Conservation (phyloP, 1,140 invertebrate genomes). For the Acromyrmex charruanus region DNA sequence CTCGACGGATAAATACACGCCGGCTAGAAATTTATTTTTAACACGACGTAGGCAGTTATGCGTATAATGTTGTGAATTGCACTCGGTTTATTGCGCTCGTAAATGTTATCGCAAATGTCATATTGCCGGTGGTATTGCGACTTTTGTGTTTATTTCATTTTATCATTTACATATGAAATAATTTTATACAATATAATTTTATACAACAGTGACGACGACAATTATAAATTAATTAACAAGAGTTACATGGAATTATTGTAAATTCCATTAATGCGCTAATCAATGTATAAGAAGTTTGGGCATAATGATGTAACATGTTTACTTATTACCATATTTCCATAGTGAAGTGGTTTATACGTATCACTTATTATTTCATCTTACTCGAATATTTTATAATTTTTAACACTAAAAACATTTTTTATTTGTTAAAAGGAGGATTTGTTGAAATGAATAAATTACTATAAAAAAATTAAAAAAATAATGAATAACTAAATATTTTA, state of each 20-base stretch:
- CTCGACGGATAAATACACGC: slow-evolving; percentile 18
- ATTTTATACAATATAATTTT: not conserved
- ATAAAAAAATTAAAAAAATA: too few relatives aligned
- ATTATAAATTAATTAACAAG: slow-evolving; percentile 7
- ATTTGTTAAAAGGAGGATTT: too few relatives aligned
- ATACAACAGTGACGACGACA: not conserved
- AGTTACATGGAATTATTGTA: not conserved
- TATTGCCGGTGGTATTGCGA: not conserved
- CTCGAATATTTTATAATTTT: not conserved
- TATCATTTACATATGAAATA: not conserved
- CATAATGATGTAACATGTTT: not conserved
- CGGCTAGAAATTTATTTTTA: slow-evolving; percentile 54
- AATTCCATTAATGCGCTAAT: not conserved
- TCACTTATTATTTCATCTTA: not conserved
- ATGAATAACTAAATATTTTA: too few relatives aligned
- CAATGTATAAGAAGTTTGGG: not conserved
- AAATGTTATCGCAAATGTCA: slow-evolving; percentile 9
- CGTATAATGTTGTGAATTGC: slow-evolving; percentile 43
- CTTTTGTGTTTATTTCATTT: not conserved
- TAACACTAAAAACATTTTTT: not conserved
- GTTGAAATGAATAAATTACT: too few relatives aligned
- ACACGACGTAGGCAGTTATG: slow-evolving; percentile 31
- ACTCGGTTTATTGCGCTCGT: slow-evolving; percentile 28
- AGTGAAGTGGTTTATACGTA: not conserved
- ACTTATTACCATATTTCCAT: not conserved